Percentiles rank a stretch among this genome's conserved stretches.
phyloP scores from a whole-genome alignment of 2,113 vertebrate genomes.

The Arizona elegans region DNA sequence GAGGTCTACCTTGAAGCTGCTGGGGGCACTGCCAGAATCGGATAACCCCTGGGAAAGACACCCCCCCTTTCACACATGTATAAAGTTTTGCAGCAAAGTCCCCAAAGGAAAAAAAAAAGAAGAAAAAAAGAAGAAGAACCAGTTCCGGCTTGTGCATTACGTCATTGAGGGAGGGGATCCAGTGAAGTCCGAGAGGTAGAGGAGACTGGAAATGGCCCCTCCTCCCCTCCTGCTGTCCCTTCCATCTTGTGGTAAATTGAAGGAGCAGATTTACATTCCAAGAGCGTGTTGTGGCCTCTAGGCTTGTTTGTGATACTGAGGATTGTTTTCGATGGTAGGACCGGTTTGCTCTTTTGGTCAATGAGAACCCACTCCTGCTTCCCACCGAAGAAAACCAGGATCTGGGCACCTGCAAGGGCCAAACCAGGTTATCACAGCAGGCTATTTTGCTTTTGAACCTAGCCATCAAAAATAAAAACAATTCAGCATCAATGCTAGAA shows the following conservation, averaged over 20 bases:
- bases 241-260: neutral
- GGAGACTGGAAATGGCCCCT: neutral
- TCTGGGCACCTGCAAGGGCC: neutral
- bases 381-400: neutral
- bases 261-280: neutral
- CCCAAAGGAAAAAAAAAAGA: neutral
- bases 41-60: neutral
- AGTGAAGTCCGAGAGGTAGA: neutral
- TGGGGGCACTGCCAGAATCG: neutral
- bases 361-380: neutral
- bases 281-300: neutral
- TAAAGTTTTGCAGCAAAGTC: neutral
- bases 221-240: neutral
- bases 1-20: conserved; percentile 22
- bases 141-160: neutral
- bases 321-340: neutral
- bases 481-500: neutral
- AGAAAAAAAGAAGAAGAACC: neutral
- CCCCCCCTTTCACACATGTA: neutral
- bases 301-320: neutral
- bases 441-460: neutral
- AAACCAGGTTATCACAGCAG: neutral
- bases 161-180: neutral
- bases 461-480: neutral
- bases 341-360: neutral